These are phyloP conservation scores for Drosophila heteroneura DNA, from an alignment of 2,888 invertebrate genomes.

Conservation along the genomic window DNA sequence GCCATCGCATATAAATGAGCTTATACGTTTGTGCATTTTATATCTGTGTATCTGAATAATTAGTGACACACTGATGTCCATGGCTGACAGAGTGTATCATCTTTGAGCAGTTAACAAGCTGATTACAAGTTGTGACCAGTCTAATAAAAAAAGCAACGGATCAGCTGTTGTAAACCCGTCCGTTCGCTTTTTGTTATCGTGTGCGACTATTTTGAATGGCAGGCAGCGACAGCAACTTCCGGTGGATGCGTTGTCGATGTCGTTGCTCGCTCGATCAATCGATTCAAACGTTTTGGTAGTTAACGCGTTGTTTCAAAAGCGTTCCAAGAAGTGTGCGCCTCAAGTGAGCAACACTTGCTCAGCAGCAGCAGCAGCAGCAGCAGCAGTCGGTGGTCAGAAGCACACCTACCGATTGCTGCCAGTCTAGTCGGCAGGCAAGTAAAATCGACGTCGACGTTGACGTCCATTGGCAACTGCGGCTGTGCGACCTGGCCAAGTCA, in stretches of 20 bases:
- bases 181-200: constrained; percentile 12
- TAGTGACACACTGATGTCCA: constrained; percentile 24
- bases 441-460: constrained; percentile 27
- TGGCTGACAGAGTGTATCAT: constrained; percentile 44
- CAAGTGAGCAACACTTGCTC: constrained; percentile 61
- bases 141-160: constrained; percentile 21
- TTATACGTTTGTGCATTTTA: constrained; percentile 28
- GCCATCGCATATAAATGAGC: constrained; percentile 71
- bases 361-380: constrained; percentile 10
- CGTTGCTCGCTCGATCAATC: constrained; percentile 33
- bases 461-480: constrained; percentile 37
- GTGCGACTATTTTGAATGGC: constrained; percentile 41
- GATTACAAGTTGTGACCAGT: constrained; percentile 23
- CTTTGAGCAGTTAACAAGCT: constrained; percentile 46
- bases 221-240: constrained; percentile 37
- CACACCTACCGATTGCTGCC: constrained; percentile 66
- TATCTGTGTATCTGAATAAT: constrained; percentile 59
- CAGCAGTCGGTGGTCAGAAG: constrained; percentile 59
- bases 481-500: constrained; percentile 72
- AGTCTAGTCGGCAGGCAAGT: constrained; percentile 46
- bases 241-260: constrained; percentile 28
- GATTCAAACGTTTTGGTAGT: constrained; percentile 50
- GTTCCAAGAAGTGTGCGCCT: constrained; percentile 69
- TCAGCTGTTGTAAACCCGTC: constrained; percentile 20
- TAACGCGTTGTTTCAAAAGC: constrained; percentile 61